phyloP scores from a whole-genome alignment of 2,797 vertebrate species.

The Peromyscus melanophrys region DNA sequence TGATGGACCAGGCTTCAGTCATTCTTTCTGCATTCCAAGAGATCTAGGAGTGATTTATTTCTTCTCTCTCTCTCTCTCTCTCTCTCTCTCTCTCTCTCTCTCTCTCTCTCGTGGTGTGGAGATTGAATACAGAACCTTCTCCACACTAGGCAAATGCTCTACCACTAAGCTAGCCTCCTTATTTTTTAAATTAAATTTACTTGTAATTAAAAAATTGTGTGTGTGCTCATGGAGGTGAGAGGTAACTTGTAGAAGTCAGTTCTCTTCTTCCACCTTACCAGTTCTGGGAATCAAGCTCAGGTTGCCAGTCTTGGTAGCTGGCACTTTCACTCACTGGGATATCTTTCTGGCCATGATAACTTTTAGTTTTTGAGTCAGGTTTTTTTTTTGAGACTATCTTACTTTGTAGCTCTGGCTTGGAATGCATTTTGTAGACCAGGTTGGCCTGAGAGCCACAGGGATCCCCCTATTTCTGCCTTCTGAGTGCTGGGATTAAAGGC shows the following conservation, averaged over 20 bases:
- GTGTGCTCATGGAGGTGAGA: not conserved
- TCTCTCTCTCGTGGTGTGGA: too few relatives aligned
- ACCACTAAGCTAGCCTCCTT: not conserved
- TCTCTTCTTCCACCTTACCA: too few relatives aligned
- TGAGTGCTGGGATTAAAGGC: not conserved
- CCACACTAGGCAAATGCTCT: not conserved
- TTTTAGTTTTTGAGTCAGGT: not conserved
- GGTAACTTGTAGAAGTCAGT: not conserved
- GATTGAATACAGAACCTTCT: not conserved
- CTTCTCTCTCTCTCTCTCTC: accelerated
- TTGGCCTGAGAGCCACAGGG: not conserved
- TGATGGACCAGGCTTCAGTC: not conserved
- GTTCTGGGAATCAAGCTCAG: not conserved
- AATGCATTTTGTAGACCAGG: not conserved
- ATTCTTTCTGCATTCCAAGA: not conserved
- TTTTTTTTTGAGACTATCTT: not conserved
- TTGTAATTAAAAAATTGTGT: not conserved
- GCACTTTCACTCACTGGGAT: not conserved
- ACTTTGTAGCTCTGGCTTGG: not conserved
- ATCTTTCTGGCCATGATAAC: not conserved
- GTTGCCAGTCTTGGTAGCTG: not conserved
- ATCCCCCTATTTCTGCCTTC: not conserved
- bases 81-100: accelerated
- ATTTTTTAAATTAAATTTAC: not conserved
- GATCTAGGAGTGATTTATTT: not conserved